These are phyloP conservation scores for Antedon mediterranea DNA, from an alignment of 53 echinoderm and acorn worm genomes.

Conservation along the genomic window DNA sequence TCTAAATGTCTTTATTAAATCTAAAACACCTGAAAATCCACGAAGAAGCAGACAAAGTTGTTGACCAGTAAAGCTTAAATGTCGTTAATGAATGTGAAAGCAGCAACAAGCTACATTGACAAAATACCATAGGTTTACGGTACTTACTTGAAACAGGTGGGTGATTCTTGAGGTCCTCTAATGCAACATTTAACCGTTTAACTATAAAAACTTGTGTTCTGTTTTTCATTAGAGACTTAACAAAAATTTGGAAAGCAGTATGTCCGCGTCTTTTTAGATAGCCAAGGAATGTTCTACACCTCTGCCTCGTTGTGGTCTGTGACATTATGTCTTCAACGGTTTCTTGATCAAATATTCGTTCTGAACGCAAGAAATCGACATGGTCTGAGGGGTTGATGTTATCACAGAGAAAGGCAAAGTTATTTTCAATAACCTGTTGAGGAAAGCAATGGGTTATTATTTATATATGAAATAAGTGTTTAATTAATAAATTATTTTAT, in stretches of 20 bases:
- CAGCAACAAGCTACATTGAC: too few relatives aligned
- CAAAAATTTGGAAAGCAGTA: constrained; percentile 9
- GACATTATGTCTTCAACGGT: constrained; percentile 13
- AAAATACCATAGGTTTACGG: too few relatives aligned
- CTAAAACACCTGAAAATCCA: too few relatives aligned
- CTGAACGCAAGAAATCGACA: constrained; percentile 17
- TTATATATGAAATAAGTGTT: too few relatives aligned
- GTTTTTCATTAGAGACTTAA: constrained; percentile 12
- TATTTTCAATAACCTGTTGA: constrained; percentile 27
- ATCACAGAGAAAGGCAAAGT: constrained; percentile 27
- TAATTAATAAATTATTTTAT: too few relatives aligned
- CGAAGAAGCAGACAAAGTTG: too few relatives aligned
- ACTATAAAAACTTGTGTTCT: constrained; percentile 20
- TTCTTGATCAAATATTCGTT: constrained; percentile 20
- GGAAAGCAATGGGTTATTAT: background rate
- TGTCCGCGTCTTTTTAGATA: constrained; percentile 24
- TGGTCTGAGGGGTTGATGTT: constrained; percentile 15
- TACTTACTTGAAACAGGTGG: constrained; percentile 10
- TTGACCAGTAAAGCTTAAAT: too few relatives aligned
- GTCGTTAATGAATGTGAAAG: too few relatives aligned
- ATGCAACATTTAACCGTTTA: constrained; percentile 8
- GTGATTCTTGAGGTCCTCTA: constrained; percentile 9
- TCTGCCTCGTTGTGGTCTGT: background rate
- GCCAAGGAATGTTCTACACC: constrained; percentile 19
- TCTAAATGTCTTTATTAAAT: too few relatives aligned